Evolutionary conservation across 1,140 invertebrate species (phyloP).

Genomic region (Tenebrio molitor): DNA sequence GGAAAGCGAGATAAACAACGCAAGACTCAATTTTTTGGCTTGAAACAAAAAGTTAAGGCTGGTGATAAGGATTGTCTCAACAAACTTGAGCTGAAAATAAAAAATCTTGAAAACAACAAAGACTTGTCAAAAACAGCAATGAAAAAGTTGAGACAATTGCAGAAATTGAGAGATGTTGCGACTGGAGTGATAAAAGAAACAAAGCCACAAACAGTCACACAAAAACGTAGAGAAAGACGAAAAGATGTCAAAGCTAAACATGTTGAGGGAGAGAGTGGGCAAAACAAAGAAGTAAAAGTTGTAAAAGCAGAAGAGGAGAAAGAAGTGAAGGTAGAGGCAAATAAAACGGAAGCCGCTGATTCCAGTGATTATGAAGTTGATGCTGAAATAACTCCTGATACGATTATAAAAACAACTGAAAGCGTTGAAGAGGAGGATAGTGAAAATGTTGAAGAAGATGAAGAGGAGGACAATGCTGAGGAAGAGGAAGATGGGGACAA

Average conservation of each 20-base stretch:
- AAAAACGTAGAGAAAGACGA: slow-evolving; percentile 48
- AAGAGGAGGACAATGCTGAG: slow-evolving; percentile 53
- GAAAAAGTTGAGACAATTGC: slow-evolving; percentile 50
- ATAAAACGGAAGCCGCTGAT: slow-evolving; percentile 41
- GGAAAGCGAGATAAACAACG: too few relatives aligned
- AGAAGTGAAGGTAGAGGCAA: slow-evolving; percentile 46
- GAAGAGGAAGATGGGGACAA: too few relatives aligned
- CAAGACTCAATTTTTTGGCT: slow-evolving; percentile 5
- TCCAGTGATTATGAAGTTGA: slow-evolving; percentile 43
- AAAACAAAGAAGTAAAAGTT: slow-evolving; percentile 41
- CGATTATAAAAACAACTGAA: slow-evolving; percentile 39
- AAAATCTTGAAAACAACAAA: not conserved
- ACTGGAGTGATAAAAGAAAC: slow-evolving; percentile 31
- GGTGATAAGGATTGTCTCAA: slow-evolving; percentile 43
- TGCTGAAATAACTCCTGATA: slow-evolving; percentile 41
- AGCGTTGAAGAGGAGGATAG: slow-evolving; percentile 47
- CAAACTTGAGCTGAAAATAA: slow-evolving; percentile 7
- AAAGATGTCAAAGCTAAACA: slow-evolving; percentile 21
- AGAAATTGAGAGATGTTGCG: slow-evolving; percentile 21
- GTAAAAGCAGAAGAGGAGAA: slow-evolving; percentile 52
- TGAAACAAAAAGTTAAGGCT: slow-evolving; percentile 28
- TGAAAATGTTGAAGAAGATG: slow-evolving; percentile 55
- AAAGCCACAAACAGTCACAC: not conserved
- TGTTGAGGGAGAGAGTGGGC: slow-evolving; percentile 22
- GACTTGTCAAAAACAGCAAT: slow-evolving; percentile 55